These are phyloP conservation scores for Urocyon cinereoargenteus DNA, from an alignment of 2,797 vertebrate species.

Conservation along the genomic window DNA sequence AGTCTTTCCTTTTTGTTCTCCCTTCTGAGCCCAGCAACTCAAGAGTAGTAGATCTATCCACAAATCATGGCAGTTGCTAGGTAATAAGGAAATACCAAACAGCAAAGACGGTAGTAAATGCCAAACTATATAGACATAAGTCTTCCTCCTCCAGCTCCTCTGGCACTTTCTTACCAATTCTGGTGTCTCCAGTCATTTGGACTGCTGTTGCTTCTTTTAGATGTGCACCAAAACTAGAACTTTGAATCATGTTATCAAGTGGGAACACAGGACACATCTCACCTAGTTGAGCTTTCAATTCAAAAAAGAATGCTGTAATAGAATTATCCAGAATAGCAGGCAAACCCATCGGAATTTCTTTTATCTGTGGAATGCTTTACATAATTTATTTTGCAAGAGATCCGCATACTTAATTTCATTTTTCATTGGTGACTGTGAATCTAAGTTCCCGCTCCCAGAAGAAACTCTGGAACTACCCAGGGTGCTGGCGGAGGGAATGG, in stretches of 20 bases:
- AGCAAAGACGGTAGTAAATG: neutral
- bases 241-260: neutral
- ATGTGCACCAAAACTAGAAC: too few relatives aligned
- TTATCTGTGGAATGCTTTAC: constrained; percentile 65
- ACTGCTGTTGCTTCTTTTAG: neutral
- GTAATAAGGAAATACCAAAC: neutral
- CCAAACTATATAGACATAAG: neutral
- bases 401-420: constrained; percentile 39
- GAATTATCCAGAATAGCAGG: neutral
- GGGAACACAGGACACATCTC: neutral
- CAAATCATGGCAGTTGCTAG: neutral
- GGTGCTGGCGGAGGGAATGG: accelerated
- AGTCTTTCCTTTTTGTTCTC: neutral
- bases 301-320: neutral
- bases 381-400: constrained; percentile 67
- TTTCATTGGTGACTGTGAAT: constrained; percentile 52
- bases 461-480: neutral
- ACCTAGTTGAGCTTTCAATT: neutral
- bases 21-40: neutral
- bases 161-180: neutral
- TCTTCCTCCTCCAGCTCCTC: neutral
- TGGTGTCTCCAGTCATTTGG: neutral
- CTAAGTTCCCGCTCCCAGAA: neutral
- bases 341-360: constrained; percentile 34
- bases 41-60: neutral